Evolutionary conservation across 2,888 invertebrate species (phyloP), one percentile per base, ranked within the genome.

Genomic region (Tyria jacobaeae): DNA sequence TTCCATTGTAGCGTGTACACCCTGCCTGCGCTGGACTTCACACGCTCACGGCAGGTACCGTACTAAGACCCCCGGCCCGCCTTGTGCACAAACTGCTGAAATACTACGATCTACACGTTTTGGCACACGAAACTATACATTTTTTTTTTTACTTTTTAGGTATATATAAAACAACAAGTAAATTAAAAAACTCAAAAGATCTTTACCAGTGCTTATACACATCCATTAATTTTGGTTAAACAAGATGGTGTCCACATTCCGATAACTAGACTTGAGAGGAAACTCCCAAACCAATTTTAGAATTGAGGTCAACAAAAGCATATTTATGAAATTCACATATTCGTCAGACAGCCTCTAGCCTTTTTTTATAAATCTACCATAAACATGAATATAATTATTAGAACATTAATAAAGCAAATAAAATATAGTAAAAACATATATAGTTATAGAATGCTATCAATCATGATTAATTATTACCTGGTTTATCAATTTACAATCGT

Each of bases 11-110:
- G 65, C 62, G 71, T 37, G 73, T 68, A 70, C 81, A 86, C 91
- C 91, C 87, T 88, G 87, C 84, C 82, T 81, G 89, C 83, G 85
- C 90, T 88, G 93, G 94, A 93, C 94, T 94, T 94, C 94, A 94
- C 94, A 94, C 94, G 94, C 90, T 92, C 89, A 69, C 85, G 80
- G 84, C 83, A 85, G 85, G 82, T 82, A 81, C 78, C 67, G 69
- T 70, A 63, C 73, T 67, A 61, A 76, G 71, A 71, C 79, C 77
- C 78, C 66, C 67, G 57, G 75, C 75, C 65, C 67, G 73, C 76
- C 68, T 66, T 70, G 69, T 66, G 72, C 71, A 64, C 70, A 67
- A 70, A 64, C 53, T 47, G 57, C 67, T 70, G 52, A 25, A 47
- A 52, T 76, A 82, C 75, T 57, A 51, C 73, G 76, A 78, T 65